Base-by-base conservation (phyloP, 2,113 vertebrate species). In the Periophthalmus modestus region DNA sequence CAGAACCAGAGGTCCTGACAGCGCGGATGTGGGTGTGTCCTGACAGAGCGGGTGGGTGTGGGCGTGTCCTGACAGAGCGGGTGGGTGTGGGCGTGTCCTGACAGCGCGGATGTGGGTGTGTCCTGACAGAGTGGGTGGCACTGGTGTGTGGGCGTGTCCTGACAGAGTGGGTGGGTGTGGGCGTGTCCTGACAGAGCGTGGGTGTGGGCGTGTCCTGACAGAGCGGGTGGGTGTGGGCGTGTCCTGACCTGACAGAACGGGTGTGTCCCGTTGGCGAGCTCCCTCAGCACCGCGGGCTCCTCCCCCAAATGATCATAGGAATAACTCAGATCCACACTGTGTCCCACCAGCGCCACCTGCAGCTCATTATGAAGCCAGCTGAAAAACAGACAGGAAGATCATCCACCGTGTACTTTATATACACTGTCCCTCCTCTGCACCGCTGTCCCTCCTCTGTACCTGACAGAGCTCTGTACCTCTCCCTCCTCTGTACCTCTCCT, bases 301-400 rank as follows among this genome's bases (percentile, higher is more conserved):
- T 98, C 96, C 78, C 98, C 98, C 67, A 99, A 92, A 71, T 99
- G 97, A 69, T 97, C 87, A 0, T 99, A 99, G 0, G 90, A 92
- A 86, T 96, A 99, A 33, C 95, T 99, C 80, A 99, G 85, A 87
- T 99, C 95, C n/a, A 98, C 95, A 0, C 87, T 69, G 85, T 94
- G 95, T 68, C 97, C 97, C 36, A 99, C 92, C 63, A 98, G 77
- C 15, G 95, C 96, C 70, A 99, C 95, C 46, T 93, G 91, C 76
- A 99, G 93, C 74, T 99, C 98, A 83, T 99, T 99, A 79, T 99
- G 97, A 77, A 99, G 96, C 98, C 98, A 99, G 87, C 98, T 99
- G 83, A 0, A 19, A 14, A 46, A 9, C n/a, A 28, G 15, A 71
- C 11, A 23, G 2, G 50, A 21, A 34, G n/a, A n/a, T n/a, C n/a